phyloP scores from a whole-genome alignment of 2,113 vertebrate genomes.

The Pollimyrus isidori region DNA sequence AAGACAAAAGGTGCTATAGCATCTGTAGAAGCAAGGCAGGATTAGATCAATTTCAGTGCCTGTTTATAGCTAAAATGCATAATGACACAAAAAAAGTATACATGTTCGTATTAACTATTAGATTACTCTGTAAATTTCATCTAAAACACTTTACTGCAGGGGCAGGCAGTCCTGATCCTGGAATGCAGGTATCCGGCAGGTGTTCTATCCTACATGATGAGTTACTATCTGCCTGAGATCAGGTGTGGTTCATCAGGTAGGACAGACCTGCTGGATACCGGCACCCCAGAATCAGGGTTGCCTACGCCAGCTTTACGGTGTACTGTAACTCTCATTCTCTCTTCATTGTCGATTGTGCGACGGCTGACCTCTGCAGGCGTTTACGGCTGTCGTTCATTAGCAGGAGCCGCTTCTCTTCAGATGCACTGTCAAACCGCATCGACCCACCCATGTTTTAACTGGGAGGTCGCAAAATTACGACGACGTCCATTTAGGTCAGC shows the following conservation, averaged over 20 bases:
- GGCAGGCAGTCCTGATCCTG: background rate
- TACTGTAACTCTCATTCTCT: background rate
- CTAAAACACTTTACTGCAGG: background rate
- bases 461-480: background rate
- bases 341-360: background rate
- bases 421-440: background rate
- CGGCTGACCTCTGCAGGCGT: background rate
- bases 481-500: background rate
- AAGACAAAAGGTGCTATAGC: background rate
- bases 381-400: background rate
- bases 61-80: background rate
- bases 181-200: background rate
- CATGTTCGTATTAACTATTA: background rate
- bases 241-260: background rate
- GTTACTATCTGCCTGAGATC: background rate
- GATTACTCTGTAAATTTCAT: background rate
- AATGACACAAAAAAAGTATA: background rate
- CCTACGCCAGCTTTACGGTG: background rate
- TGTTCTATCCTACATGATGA: background rate
- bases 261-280: background rate
- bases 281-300: background rate
- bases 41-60: background rate
- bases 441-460: constrained; percentile 5
- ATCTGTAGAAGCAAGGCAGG: background rate
- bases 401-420: background rate